These are phyloP conservation scores for Philopedon plagiatum DNA, from an alignment of 2,888 invertebrate genomes.

Conservation along the genomic window DNA sequence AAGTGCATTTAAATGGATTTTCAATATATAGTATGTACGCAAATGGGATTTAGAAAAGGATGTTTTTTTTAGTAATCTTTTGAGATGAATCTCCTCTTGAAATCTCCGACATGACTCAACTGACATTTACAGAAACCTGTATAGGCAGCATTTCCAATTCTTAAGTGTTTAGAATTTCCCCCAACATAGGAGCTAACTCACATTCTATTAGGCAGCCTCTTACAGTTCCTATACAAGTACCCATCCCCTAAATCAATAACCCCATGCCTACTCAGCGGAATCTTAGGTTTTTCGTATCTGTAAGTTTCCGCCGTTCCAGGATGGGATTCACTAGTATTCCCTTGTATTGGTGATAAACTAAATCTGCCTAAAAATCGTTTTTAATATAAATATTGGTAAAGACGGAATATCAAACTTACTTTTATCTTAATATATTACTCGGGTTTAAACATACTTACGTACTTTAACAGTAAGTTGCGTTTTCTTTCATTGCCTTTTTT, in stretches of 20 bases:
- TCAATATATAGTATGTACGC: too few relatives aligned
- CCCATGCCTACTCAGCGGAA: conserved; percentile 25
- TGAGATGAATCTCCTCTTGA: too few relatives aligned
- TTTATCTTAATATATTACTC: too few relatives aligned
- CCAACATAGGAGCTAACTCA: background rate
- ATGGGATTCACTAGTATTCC: background rate
- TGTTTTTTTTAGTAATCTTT: too few relatives aligned
- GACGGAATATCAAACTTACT: too few relatives aligned
- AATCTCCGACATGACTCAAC: background rate
- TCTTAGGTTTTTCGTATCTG: conserved; percentile 18
- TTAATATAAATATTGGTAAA: too few relatives aligned
- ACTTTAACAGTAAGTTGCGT: too few relatives aligned
- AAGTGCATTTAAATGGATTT: too few relatives aligned
- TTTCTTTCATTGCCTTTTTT: too few relatives aligned
- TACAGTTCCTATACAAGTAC: conserved; percentile 28
- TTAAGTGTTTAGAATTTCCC: background rate
- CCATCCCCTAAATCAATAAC: conserved; percentile 32
- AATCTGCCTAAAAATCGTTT: conserved; percentile 4
- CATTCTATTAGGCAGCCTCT: conserved; percentile 16
- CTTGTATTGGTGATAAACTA: background rate
- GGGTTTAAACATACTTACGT: too few relatives aligned
- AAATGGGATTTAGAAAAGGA: too few relatives aligned
- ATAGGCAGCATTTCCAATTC: conserved; percentile 1
- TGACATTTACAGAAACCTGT: background rate
- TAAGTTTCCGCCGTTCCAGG: background rate